Base-by-base conservation (phyloP, 2,797 vertebrate genomes). In the Falco peregrinus region DNA sequence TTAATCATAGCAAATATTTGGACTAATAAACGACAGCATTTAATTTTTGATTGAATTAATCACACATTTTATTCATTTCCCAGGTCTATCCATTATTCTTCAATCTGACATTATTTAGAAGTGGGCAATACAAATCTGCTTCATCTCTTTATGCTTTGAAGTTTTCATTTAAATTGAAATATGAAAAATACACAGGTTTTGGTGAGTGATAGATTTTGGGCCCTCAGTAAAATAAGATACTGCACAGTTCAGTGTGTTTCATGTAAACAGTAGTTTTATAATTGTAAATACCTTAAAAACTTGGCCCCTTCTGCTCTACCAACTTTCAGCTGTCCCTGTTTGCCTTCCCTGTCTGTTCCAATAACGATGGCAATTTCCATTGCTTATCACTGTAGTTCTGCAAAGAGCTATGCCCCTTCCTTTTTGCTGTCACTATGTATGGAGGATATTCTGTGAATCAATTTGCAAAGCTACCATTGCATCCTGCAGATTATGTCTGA, bases 131-230 rank as follows among this genome's bases (percentile, higher is more conserved):
- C 56, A 90, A 94, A 90, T 90, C 65, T 88, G 43, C 59, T 88
- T 84, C 51, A 63, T 73, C 59, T 69, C 50, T 95, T 96, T 90
- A 90, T 67, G 74, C 39, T 93, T 90, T 95, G 74, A 93, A 82
- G 59, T 79, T 93, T 90, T 92, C 67, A 90, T 92, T 96, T 92
- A 84, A 90, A 89, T 87, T 96, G 88, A 93, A 92, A 90, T 76
- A 76, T 64, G 57, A 91, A 91, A 94, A 84, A 90, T 68, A 76
- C 51, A 65, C 73, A 81, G 57, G 21, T 90, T 93, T 86, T 70
- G 83, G 56, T 73, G 73, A 91, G 80, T 63, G 68, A 85, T 70
- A 85, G 94, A 70, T 73, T 92, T 91, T 85, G 80, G 87, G 33
- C 74, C 90, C 70, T 81, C 54, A 76, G 50, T 86, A 84, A 81